Percentiles rank a stretch among this genome's conserved stretches.
Evolutionary conservation across 2,113 vertebrate species (phyloP).

Genomic region (Irena cyanogastra): DNA sequence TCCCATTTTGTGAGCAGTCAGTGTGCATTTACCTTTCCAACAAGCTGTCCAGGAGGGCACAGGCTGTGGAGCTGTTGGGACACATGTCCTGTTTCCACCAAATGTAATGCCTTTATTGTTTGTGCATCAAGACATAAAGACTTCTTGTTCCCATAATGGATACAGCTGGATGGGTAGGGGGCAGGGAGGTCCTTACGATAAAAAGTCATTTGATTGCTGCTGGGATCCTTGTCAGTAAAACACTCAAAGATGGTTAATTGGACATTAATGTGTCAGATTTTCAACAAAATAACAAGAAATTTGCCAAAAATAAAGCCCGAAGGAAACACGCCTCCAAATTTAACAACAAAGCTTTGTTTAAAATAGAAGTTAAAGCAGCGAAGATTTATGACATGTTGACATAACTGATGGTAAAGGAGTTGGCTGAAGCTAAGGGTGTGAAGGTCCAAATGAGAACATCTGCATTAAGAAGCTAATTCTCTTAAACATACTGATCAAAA

Average conservation of each 20-base stretch:
- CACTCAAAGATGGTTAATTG: conserved; percentile 66
- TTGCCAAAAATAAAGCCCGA: conserved; percentile 70
- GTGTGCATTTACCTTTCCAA: neutral
- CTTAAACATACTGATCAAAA: conserved; percentile 88
- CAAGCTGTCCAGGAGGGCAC: neutral
- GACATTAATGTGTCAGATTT: conserved; percentile 73
- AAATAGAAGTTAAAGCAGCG: conserved; percentile 66
- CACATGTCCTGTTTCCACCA: neutral
- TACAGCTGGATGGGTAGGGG: conserved; percentile 29
- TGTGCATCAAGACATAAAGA: conserved; percentile 30
- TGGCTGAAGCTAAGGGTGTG: conserved; percentile 70
- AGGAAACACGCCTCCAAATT: conserved; percentile 65
- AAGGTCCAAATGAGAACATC: conserved; percentile 75
- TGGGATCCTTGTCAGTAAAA: conserved; percentile 65
- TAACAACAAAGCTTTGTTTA: conserved; percentile 75
- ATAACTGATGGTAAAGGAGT: conserved; percentile 73
- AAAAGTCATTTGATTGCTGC: conserved; percentile 48
- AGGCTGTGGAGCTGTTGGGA: neutral
- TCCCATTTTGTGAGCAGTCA: neutral
- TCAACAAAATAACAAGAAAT: conserved; percentile 69
- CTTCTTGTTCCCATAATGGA: conserved; percentile 55
- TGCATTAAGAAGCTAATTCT: conserved; percentile 86
- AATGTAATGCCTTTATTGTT: conserved; percentile 41
- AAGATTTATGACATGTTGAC: conserved; percentile 83
- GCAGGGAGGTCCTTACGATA: conserved; percentile 11